A percentile compares a stretch with the other conserved stretches of the same genome.
Evolutionary conservation across 2,888 invertebrate genomes (phyloP).

Genomic region (Chrysomela aeneicollis): DNA sequence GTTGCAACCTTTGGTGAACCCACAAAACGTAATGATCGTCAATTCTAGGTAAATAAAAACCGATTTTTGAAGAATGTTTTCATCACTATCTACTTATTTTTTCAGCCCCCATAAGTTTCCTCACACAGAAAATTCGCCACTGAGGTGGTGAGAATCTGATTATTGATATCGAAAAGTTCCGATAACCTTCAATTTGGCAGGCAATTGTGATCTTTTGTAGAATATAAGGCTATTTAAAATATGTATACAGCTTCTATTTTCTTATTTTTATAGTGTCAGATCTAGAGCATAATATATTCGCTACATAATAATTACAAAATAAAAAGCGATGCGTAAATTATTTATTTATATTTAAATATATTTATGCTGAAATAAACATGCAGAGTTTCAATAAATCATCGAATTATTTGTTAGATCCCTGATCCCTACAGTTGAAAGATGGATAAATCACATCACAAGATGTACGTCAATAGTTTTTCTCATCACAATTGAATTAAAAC

Average conservation of each 20-base stretch:
- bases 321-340: neutral
- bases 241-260: neutral
- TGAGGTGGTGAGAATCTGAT: slow-evolving; percentile 43
- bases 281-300: neutral
- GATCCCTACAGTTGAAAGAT: too few species aligned
- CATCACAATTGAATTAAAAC: too few species aligned
- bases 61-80: neutral
- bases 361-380: too few species aligned
- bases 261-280: neutral
- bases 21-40: slow-evolving; percentile 52
- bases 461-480: too few species aligned
- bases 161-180: slow-evolving; percentile 23
- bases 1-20: slow-evolving; percentile 79
- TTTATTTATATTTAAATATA: too few species aligned
- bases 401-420: too few species aligned
- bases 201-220: neutral
- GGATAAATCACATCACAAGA: too few species aligned
- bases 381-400: too few species aligned
- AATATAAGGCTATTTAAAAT: neutral
- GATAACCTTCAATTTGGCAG: slow-evolving; percentile 35
- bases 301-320: neutral
- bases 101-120: slow-evolving; percentile 53
- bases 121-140: slow-evolving; percentile 45
- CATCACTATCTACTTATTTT: slow-evolving; percentile 34
- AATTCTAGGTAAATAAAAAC: slow-evolving; percentile 41